Evolutionary conservation across 2,888 invertebrate genomes (phyloP).

Genomic region (Eupithecia inturbata): DNA sequence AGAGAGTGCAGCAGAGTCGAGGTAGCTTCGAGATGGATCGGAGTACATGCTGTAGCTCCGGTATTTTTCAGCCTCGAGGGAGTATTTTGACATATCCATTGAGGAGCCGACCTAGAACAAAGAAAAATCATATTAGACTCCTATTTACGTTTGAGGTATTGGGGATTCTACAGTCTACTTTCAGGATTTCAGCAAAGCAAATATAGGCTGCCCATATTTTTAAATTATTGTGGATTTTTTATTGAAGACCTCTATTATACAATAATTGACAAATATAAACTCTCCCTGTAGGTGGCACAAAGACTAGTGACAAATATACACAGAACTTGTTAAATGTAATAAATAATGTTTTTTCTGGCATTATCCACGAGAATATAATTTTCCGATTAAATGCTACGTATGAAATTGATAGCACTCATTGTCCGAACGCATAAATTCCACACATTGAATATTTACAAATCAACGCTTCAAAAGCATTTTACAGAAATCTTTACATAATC

Average conservation of each 20-base stretch:
- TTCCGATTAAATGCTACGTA: slow-evolving; percentile 7
- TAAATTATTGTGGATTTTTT: not conserved
- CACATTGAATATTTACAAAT: slow-evolving; percentile 62
- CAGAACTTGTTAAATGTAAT: slow-evolving; percentile 1
- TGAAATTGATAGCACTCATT: slow-evolving; percentile 20
- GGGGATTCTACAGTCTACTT: not conserved
- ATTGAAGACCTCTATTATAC: not conserved
- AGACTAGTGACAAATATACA: not conserved
- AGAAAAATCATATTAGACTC: slow-evolving; percentile 14
- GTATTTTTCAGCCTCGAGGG: slow-evolving; percentile 90
- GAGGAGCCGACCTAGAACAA: slow-evolving; percentile 88
- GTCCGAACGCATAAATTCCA: slow-evolving; percentile 30
- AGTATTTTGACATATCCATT: slow-evolving; percentile 91
- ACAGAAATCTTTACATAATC: slow-evolving; percentile 50
- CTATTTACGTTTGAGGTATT: not conserved
- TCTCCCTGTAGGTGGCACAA: not conserved
- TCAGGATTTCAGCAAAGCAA: not conserved
- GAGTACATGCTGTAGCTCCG: slow-evolving; percentile 90
- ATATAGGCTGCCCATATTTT: not conserved
- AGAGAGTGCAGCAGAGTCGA: slow-evolving; percentile 88
- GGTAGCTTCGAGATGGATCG: slow-evolving; percentile 88
- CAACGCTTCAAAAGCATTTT: slow-evolving; percentile 52
- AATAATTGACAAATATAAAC: not conserved
- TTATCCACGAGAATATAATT: slow-evolving; percentile 11
- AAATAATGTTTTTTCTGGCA: slow-evolving; percentile 18